Percentiles rank a stretch among this genome's conserved stretches.
Conservation (phyloP, 2,888 invertebrate species). For the Cheiracanthium punctorium region DNA sequence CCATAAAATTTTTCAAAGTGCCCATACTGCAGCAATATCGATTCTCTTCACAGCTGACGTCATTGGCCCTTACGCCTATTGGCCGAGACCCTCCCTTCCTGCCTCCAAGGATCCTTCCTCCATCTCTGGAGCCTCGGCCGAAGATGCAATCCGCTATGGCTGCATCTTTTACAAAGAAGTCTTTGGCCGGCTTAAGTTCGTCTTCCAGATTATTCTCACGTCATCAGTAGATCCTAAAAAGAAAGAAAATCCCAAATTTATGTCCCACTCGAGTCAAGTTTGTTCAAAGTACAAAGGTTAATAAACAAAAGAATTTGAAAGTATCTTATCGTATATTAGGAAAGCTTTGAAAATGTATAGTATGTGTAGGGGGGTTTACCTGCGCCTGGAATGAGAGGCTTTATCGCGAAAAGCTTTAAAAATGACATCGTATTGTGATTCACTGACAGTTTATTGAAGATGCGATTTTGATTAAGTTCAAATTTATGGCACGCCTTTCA, state of each 20-base stretch:
- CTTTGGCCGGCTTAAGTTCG: constrained; percentile 42
- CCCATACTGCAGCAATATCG: constrained; percentile 69
- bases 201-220: constrained; percentile 60
- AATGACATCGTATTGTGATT: neutral
- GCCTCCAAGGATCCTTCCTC: constrained; percentile 60
- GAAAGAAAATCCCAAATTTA: constrained; percentile 42
- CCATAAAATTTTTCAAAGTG: constrained; percentile 64
- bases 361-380: neutral
- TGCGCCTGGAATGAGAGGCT: neutral
- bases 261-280: constrained; percentile 27
- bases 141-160: constrained; percentile 60
- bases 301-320: constrained; percentile 40
- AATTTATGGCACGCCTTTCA: neutral
- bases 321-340: neutral
- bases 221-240: constrained; percentile 41
- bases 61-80: constrained; percentile 63
- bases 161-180: constrained; percentile 52
- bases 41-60: constrained; percentile 66
- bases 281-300: constrained; percentile 26
- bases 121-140: constrained; percentile 60
- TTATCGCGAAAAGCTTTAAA: neutral
- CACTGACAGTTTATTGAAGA: neutral
- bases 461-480: neutral
- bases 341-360: constrained; percentile 11
- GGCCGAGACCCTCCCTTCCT: constrained; percentile 53